Evolutionary conservation across 2,888 invertebrate genomes (phyloP).

Genomic region (Vesta saturnalis): DNA sequence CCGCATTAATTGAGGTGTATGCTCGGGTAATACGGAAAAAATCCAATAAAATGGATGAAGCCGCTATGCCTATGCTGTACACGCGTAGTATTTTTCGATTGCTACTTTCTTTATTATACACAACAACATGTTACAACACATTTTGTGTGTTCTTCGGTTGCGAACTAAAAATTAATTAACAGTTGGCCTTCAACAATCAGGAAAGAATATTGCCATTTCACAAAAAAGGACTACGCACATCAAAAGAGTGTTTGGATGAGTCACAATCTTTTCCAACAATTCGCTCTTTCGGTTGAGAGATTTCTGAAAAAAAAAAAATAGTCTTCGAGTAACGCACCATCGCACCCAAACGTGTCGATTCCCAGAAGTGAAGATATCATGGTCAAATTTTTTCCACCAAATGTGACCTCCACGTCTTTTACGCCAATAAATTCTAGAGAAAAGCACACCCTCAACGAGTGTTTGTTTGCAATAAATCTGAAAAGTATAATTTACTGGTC

Average conservation of each 20-base stretch:
- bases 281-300: background rate
- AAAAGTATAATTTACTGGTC: background rate
- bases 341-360: conserved; percentile 4
- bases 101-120: no score
- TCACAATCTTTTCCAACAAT: no score
- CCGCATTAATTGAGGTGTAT: no score
- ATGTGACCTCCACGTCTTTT: conserved; percentile 12
- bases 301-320: conserved; percentile 8
- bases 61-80: no score
- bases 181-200: no score
- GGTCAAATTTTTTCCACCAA: conserved; percentile 16
- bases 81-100: no score
- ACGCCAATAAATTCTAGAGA: background rate
- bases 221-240: background rate
- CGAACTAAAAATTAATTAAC: no score
- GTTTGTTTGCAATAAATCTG: background rate
- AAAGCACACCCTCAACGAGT: background rate
- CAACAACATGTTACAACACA: no score
- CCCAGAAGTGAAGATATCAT: conserved; percentile 1
- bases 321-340: conserved; percentile 8
- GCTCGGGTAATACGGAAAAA: no score
- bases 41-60: no score
- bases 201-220: background rate
- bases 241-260: no score
- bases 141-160: no score